Conservation (phyloP, 2,113 vertebrate species). For the Podilymbus podiceps region DNA sequence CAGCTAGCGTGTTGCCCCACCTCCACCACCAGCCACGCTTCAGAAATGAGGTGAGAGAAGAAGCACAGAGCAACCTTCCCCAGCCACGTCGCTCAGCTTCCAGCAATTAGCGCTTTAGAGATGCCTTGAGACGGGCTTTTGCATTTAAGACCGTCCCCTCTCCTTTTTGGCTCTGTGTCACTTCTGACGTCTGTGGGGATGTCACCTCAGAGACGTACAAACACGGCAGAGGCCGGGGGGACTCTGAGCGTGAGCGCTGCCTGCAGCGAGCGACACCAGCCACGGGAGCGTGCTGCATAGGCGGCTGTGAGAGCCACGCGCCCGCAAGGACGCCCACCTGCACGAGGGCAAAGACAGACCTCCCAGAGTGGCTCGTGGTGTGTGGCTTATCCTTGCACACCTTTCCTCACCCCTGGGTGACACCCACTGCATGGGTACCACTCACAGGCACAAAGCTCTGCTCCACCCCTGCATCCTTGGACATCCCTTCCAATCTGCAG, state of each 20-base stretch:
- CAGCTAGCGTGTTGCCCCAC: neutral
- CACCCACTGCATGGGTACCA: neutral
- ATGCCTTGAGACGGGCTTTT: neutral
- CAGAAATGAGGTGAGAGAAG: neutral
- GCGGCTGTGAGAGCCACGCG: fast-evolving
- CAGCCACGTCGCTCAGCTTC: neutral
- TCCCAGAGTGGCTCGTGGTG: neutral
- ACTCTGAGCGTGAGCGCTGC: neutral
- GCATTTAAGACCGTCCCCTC: neutral
- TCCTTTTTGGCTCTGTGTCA: fast-evolving
- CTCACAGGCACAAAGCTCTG: neutral
- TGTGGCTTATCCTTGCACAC: fast-evolving
- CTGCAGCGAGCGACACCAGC: neutral
- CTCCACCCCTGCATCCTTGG: neutral
- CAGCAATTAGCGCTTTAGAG: neutral
- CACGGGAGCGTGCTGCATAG: fast-evolving
- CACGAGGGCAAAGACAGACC: neutral
- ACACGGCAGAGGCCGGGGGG: neutral
- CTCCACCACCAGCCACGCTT: neutral
- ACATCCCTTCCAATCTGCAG: neutral
- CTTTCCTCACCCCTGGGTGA: neutral
- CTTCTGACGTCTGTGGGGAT: neutral
- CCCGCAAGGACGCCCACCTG: neutral
- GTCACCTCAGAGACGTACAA: neutral
- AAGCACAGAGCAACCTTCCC: neutral